Percentiles rank a stretch among this genome's conserved stretches.
Conservation (phyloP, 2,888 invertebrate species). For the Torymus aiolomorphi region DNA sequence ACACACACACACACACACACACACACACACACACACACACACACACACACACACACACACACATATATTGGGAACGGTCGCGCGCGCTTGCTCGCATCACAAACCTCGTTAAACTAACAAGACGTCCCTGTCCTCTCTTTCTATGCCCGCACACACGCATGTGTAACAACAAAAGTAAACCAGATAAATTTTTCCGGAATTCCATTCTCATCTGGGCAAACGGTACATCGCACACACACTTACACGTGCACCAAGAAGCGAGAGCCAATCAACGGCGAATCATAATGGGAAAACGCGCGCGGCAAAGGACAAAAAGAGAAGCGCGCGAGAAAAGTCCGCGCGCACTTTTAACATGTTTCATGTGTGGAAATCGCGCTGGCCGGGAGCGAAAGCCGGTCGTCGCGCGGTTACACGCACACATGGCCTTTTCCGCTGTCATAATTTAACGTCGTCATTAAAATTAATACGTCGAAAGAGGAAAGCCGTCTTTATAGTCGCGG, state of each 20-base stretch:
- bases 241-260: background rate
- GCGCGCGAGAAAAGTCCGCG: slow-evolving; percentile 4
- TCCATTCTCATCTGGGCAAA: slow-evolving; percentile 9
- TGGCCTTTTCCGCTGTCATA: slow-evolving; percentile 33
- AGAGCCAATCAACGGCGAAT: slow-evolving; percentile 22
- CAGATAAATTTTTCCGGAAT: slow-evolving; percentile 39
- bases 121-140: slow-evolving; percentile 11
- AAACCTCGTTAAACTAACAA: slow-evolving; percentile 46
- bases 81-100: background rate
- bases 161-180: slow-evolving; percentile 23
- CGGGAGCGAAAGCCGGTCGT: slow-evolving; percentile 21
- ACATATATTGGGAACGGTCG: too few relatives aligned
- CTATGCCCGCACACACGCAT: background rate
- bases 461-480: slow-evolving; percentile 41
- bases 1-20: too few relatives aligned
- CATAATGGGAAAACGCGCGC: slow-evolving; percentile 21
- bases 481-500: background rate
- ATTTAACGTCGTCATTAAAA: slow-evolving; percentile 56
- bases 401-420: background rate
- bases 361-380: background rate
- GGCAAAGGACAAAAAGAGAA: background rate
- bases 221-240: background rate
- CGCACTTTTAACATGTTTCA: background rate
- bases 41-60: too few relatives aligned
- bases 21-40: too few relatives aligned